Conservation (phyloP, 1,140 invertebrate genomes). For the Daktulosphaira vitifoliae region DNA sequence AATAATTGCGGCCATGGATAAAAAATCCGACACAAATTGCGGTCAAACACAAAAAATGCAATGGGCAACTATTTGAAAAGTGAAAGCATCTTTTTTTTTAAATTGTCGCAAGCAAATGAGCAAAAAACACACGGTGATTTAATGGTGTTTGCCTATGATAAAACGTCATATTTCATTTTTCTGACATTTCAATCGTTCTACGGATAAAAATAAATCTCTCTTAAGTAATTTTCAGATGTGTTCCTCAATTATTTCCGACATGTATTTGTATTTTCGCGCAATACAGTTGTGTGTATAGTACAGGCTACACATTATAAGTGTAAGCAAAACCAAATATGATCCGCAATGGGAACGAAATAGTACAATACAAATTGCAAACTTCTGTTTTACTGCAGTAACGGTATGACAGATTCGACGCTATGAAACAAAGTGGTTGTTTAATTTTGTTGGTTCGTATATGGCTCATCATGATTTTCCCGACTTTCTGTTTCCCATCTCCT, state of each 20-base stretch:
- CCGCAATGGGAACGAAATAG: background rate
- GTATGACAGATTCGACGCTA: constrained; percentile 6
- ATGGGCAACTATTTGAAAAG: constrained; percentile 21
- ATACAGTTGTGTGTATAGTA: too few relatives aligned
- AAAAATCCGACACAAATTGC: constrained; percentile 9
- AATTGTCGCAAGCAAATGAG: constrained; percentile 11
- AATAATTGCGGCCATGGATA: constrained; percentile 11
- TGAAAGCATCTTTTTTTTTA: constrained; percentile 7
- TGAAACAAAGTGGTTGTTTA: constrained; percentile 10
- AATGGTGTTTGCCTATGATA: constrained; percentile 5
- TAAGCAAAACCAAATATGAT: too few relatives aligned
- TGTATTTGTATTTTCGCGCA: too few relatives aligned
- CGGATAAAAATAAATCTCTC: background rate
- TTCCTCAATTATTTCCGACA: too few relatives aligned
- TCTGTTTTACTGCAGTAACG: background rate
- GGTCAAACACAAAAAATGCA: constrained; percentile 12
- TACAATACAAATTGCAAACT: background rate
- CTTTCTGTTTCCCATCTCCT: background rate
- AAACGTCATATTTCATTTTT: constrained; percentile 1
- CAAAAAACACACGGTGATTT: background rate
- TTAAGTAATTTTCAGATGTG: too few relatives aligned
- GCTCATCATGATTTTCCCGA: background rate
- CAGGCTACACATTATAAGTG: too few relatives aligned
- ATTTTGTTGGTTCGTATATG: background rate
- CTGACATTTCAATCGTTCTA: background rate